Base-by-base conservation (phyloP, 1,140 invertebrate species). In the Forficula auricularia region DNA sequence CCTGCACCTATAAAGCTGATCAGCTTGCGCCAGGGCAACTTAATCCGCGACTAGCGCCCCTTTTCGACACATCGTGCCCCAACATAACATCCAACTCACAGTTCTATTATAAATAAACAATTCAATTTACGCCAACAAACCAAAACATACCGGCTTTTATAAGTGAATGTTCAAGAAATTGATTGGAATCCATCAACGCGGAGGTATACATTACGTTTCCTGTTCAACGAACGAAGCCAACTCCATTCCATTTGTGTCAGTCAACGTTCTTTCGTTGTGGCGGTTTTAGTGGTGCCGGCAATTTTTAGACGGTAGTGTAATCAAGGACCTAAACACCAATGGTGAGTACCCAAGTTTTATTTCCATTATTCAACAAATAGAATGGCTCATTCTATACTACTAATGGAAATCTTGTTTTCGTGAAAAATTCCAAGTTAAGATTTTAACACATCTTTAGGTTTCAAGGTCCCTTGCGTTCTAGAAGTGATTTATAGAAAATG, bases 1-100 rank as follows among this genome's bases (percentile, higher is more conserved):
- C 72, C 70, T 66, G 67, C 63, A 60, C 61, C 65, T 69, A 71
- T 71, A 63, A 63, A 60, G 57, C 56, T 42, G 45, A 53, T 49
- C 43, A 44, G 46, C 49, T 46, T 48, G 49, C 52, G 49, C 54
- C 43, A 27, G 42, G 45, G 49, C 51, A 54, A 52, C 50, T 49
- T 51, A 55, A 55, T 57, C 55, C 51, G 46, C 41, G 27, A 39
- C 40, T 22, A 37, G 35, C 20, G 34, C 19, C 35, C 33, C 36
- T 35, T 33, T 19, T 27, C 32, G 32, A 16, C 30, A 34, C n/a
- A 32, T 43, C 40, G 31, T 47, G 42, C 38, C 42, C 22, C 22
- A 27, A 27, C 22, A 27, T 6, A 4, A 4, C 4, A 27, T 27
- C 22, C 22, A 27, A 27, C 22, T 6, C 10, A 27, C 22, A 27